Conservation (phyloP, 2,113 vertebrate genomes). For the Amia ocellicauda region DNA sequence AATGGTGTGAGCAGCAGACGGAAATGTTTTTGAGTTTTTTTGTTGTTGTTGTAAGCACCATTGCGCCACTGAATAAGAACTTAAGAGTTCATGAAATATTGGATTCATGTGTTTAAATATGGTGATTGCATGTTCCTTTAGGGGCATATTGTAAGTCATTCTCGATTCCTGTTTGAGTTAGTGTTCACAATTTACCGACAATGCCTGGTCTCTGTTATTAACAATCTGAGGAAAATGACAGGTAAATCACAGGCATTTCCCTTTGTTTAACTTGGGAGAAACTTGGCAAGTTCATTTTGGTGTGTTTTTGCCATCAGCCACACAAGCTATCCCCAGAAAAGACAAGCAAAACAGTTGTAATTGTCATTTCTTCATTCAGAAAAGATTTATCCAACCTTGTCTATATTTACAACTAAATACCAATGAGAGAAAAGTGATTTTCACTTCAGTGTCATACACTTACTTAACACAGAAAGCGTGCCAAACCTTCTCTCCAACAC, state of each 20-base stretch:
- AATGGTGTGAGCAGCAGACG: slow-evolving; percentile 17
- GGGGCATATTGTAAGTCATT: slow-evolving; percentile 30
- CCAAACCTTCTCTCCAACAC: slow-evolving; percentile 10
- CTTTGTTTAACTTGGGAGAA: slow-evolving; percentile 40
- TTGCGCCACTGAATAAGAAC: slow-evolving; percentile 44
- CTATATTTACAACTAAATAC: slow-evolving; percentile 34
- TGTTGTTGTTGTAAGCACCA: neutral
- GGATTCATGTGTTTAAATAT: slow-evolving; percentile 51
- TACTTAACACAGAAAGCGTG: slow-evolving; percentile 12
- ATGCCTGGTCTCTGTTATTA: slow-evolving; percentile 32
- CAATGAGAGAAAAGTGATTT: neutral
- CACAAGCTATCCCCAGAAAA: slow-evolving; percentile 21
- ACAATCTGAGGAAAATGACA: slow-evolving; percentile 43
- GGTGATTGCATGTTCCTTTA: slow-evolving; percentile 50
- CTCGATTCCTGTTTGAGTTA: slow-evolving; percentile 49
- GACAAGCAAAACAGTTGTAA: slow-evolving; percentile 25
- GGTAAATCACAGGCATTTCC: slow-evolving; percentile 62
- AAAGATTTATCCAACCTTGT: slow-evolving; percentile 45
- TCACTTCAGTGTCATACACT: no score
- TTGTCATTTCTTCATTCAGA: slow-evolving; percentile 49
- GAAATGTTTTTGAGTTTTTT: slow-evolving; percentile 53
- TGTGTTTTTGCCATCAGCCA: slow-evolving; percentile 53
- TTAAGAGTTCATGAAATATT: slow-evolving; percentile 45
- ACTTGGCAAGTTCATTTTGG: slow-evolving; percentile 32
- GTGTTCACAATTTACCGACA: slow-evolving; percentile 36